Conservation (phyloP, 2,888 invertebrate species). For the Mythimna lalbum region DNA sequence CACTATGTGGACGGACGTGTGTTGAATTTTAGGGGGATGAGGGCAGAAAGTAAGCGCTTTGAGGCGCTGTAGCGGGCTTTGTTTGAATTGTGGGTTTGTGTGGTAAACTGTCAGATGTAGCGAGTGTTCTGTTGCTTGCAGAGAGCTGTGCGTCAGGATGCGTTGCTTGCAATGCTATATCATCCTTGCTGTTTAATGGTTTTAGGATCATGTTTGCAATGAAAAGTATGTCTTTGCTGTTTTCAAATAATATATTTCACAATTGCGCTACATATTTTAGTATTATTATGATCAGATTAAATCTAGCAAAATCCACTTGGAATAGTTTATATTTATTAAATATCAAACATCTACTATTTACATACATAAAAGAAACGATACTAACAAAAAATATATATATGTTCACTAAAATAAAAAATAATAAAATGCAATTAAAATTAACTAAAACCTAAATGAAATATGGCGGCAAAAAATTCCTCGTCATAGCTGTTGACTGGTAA, state of each 20-base stretch:
- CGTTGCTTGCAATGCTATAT: background rate
- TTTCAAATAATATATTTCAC: too few relatives aligned
- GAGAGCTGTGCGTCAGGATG: too few relatives aligned
- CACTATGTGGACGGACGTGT: conserved; percentile 80
- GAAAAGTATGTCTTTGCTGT: background rate
- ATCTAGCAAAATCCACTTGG: background rate
- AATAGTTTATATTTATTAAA: background rate
- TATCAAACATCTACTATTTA: too few relatives aligned
- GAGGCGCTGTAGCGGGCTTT: conserved; percentile 24
- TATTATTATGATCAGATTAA: background rate
- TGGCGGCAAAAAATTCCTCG: too few relatives aligned
- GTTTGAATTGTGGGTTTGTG: conserved; percentile 24
- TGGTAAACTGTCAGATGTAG: conserved; percentile 24
- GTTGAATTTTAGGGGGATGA: conserved; percentile 69
- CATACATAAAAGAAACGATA: too few relatives aligned
- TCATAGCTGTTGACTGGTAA: too few relatives aligned
- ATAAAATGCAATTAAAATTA: too few relatives aligned
- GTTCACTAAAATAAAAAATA: too few relatives aligned
- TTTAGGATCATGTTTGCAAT: background rate
- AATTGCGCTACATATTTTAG: too few relatives aligned
- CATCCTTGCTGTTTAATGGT: background rate
- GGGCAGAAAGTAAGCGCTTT: conserved; percentile 67
- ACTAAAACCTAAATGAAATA: too few relatives aligned
- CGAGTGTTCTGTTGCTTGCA: background rate
- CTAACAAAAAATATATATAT: too few relatives aligned